Percentiles rank a stretch among this genome's conserved stretches.
Conservation (phyloP, 2,797 vertebrate species). For the Melanotaenia pygmaea region DNA sequence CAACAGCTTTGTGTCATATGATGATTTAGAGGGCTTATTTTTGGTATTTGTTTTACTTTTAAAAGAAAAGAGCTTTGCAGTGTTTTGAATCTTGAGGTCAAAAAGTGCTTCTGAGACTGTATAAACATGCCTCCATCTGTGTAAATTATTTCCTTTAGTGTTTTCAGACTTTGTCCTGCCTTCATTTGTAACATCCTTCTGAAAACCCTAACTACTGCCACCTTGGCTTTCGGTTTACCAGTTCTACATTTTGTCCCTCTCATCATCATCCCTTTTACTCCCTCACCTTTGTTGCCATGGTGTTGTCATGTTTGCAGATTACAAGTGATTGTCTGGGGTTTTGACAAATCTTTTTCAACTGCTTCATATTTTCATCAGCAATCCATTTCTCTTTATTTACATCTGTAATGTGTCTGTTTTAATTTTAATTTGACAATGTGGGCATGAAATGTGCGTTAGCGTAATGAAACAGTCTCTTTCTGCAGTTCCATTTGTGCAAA, state of each 20-base stretch:
- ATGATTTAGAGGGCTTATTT: too few relatives aligned
- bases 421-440: constrained; percentile 31
- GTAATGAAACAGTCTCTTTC: constrained; percentile 30
- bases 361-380: background rate
- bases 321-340: background rate
- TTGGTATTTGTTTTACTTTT: too few relatives aligned
- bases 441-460: constrained; percentile 34
- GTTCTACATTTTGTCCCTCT: constrained; percentile 13
- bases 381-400: constrained; percentile 19
- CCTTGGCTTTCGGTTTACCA: constrained; percentile 34
- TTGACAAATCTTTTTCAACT: constrained; percentile 1
- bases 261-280: constrained; percentile 12
- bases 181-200: constrained; percentile 19
- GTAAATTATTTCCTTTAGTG: constrained; percentile 20
- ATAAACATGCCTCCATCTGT: constrained; percentile 10
- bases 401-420: constrained; percentile 7
- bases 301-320: constrained; percentile 13
- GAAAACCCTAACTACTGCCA: constrained; percentile 24
- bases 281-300: constrained; percentile 25
- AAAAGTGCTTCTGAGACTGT: background rate
- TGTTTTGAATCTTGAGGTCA: too few relatives aligned
- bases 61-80: too few relatives aligned
- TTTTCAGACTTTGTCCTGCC: constrained; percentile 8
- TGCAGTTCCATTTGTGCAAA: constrained; percentile 27
- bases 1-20: too few relatives aligned